Evolutionary conservation across 2,888 invertebrate genomes (phyloP).

Genomic region (Parapristionchus giblindavisi): DNA sequence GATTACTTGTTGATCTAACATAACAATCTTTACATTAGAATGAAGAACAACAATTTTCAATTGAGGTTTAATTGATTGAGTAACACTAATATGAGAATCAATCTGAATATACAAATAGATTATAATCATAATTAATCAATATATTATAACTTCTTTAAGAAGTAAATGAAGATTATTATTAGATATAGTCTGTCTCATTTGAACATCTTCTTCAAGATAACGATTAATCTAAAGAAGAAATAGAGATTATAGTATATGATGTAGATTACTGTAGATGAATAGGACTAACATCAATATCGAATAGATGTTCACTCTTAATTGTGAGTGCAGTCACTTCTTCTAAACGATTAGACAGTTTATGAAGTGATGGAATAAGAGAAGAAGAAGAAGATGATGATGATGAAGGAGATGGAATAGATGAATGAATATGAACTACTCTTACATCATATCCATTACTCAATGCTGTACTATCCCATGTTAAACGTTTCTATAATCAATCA

Average conservation of each 20-base stretch:
- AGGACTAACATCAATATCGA: conserved; percentile 57
- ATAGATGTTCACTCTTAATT: conserved; percentile 58
- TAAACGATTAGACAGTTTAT: neutral
- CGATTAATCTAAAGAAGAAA: neutral
- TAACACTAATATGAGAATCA: conserved; percentile 47
- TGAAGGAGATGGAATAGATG: neutral
- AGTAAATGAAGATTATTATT: conserved; percentile 46
- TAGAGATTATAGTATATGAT: neutral
- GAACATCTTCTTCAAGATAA: conserved; percentile 52
- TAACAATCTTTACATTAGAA: conserved; percentile 43
- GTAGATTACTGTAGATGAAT: neutral
- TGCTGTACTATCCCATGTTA: conserved; percentile 58
- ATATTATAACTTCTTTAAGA: conserved; percentile 40
- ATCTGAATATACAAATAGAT: conserved; percentile 39
- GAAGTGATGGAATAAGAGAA: conserved; percentile 1
- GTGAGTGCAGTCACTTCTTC: neutral
- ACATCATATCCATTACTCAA: conserved; percentile 56
- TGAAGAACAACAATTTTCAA: conserved; percentile 49
- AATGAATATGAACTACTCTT: conserved; percentile 62
- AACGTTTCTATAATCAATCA: conserved; percentile 48
- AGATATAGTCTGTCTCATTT: conserved; percentile 51
- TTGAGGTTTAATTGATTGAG: conserved; percentile 45
- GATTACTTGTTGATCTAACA: conserved; percentile 46
- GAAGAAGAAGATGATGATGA: neutral
- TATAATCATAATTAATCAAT: neutral